Conservation (phyloP, 2,113 vertebrate genomes). For the Gorsachius goisagi region DNA sequence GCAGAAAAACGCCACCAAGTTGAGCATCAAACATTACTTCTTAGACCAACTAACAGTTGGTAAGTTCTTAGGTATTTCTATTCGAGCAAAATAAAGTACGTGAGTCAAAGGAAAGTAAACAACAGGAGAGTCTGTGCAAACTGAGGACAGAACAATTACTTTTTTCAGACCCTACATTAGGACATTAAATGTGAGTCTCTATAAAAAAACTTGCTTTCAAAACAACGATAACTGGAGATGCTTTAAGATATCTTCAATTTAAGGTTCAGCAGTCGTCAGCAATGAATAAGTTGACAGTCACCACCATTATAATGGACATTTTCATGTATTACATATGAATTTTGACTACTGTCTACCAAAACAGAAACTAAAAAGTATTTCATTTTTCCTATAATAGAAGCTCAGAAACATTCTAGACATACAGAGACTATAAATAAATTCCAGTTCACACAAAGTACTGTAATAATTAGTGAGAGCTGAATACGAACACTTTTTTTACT, state of each 20-base stretch:
- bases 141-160: not conserved
- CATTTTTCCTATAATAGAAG: not conserved
- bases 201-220: not conserved
- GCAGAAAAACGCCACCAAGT: rapidly evolving
- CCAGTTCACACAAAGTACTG: not conserved
- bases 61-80: not conserved
- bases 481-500: not conserved
- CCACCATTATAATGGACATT: not conserved
- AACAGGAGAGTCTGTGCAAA: not conserved
- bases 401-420: not conserved
- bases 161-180: not conserved
- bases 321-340: not conserved
- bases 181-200: not conserved
- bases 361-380: not conserved
- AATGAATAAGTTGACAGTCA: not conserved
- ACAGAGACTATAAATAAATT: not conserved
- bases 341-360: not conserved
- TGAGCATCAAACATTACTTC: not conserved
- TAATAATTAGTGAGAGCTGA: not conserved
- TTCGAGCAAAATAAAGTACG: not conserved
- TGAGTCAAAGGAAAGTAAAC: not conserved
- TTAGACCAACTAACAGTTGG: not conserved
- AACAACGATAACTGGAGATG: not conserved
- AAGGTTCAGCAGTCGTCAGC: not conserved
- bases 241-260: not conserved